These are phyloP conservation scores for Oscheius sp. DNA, from an alignment of 2,888 invertebrate species.

Conservation along the genomic window DNA sequence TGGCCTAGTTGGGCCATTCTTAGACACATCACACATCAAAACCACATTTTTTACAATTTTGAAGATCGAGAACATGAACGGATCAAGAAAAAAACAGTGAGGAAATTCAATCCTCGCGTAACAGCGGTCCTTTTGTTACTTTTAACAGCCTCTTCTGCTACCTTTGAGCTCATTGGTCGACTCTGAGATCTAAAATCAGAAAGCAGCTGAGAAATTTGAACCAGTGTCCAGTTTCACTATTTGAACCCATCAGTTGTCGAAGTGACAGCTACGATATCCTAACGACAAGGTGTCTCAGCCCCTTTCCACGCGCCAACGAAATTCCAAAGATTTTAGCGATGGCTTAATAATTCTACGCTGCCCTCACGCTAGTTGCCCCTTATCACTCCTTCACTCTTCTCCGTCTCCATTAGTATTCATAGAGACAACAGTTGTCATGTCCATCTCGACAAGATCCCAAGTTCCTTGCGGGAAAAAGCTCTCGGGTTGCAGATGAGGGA, in stretches of 20 bases:
- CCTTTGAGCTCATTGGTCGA: neutral
- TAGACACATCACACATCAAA: too few species aligned
- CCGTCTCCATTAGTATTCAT: neutral
- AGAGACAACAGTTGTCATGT: conserved; percentile 10
- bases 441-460: neutral
- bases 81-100: too few species aligned
- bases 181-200: neutral
- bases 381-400: neutral
- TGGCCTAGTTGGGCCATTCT: too few species aligned
- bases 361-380: neutral
- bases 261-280: too few species aligned
- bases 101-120: too few species aligned
- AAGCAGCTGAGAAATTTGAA: neutral
- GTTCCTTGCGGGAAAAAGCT: neutral
- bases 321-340: too few species aligned
- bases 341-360: neutral
- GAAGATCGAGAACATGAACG: too few species aligned
- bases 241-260: conserved; percentile 18
- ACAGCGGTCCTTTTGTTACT: too few species aligned
- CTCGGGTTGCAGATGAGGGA: neutral
- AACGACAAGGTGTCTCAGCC: too few species aligned
- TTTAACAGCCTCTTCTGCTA: too few species aligned
- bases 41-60: too few species aligned
- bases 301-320: too few species aligned
- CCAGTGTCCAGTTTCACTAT: conserved; percentile 19